Evolutionary conservation across 2,888 invertebrate genomes (phyloP).

Genomic region (Tholera decimalis): DNA sequence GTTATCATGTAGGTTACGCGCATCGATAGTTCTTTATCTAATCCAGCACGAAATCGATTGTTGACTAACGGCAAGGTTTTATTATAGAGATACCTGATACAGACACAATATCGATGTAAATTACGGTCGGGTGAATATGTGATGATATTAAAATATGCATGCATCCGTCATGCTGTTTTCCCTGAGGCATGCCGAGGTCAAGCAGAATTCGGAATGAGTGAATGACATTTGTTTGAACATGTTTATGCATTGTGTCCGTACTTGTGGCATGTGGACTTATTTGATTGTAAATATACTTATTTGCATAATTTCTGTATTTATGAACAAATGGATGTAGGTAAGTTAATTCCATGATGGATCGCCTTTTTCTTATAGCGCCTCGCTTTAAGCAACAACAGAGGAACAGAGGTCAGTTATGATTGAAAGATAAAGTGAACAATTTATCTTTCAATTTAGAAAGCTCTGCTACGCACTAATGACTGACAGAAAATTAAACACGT

Average conservation of each 20-base stretch:
- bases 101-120: constrained; percentile 32
- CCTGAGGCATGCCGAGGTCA: constrained; percentile 24
- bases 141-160: constrained; percentile 48
- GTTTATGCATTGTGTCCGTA: constrained; percentile 22
- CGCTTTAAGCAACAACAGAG: not conserved
- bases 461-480: too few relatives aligned
- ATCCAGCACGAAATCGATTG: constrained; percentile 42
- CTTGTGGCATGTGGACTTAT: not conserved
- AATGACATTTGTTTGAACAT: constrained; percentile 26
- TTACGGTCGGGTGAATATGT: constrained; percentile 20
- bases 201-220: constrained; percentile 34
- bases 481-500: too few relatives aligned
- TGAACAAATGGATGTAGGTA: not conserved
- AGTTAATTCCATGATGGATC: not conserved
- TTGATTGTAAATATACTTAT: not conserved
- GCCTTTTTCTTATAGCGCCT: not conserved
- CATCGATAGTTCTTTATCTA: constrained; percentile 57
- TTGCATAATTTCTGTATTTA: not conserved
- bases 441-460: too few relatives aligned
- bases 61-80: constrained; percentile 20
- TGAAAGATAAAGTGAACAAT: too few relatives aligned
- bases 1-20: constrained; percentile 23
- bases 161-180: constrained; percentile 14
- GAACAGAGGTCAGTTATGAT: not conserved
- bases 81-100: constrained; percentile 24